Evolutionary conservation across 1,140 invertebrate genomes (phyloP).

Genomic region (Mycetomoellerius zeteki): DNA sequence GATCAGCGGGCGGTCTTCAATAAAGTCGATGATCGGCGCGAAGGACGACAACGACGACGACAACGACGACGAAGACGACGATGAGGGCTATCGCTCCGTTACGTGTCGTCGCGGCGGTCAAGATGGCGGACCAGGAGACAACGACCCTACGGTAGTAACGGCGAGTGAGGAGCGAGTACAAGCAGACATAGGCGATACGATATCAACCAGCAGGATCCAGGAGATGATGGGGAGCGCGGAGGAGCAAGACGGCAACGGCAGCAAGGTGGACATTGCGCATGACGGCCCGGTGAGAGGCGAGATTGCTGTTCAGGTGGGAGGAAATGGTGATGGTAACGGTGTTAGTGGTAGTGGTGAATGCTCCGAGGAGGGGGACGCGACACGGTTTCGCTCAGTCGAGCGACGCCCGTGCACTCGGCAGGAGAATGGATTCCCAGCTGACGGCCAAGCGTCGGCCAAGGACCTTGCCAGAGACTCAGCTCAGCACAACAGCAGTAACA

Average conservation of each 20-base stretch:
- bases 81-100: slow-evolving; percentile 53
- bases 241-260: slow-evolving; percentile 36
- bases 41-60: slow-evolving; percentile 21
- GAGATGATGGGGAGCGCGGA: slow-evolving; percentile 79
- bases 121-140: slow-evolving; percentile 58
- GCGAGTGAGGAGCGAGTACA: slow-evolving; percentile 75
- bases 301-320: slow-evolving; percentile 84
- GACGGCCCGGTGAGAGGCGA: slow-evolving; percentile 85
- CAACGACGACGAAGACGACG: slow-evolving; percentile 35
- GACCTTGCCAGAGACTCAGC: slow-evolving; percentile 67
- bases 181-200: slow-evolving; percentile 74
- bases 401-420: slow-evolving; percentile 83
- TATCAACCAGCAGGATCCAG: slow-evolving; percentile 79
- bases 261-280: slow-evolving; percentile 72
- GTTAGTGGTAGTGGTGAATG: slow-evolving; percentile 85
- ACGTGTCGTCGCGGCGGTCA: slow-evolving; percentile 37
- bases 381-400: slow-evolving; percentile 85
- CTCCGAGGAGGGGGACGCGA: slow-evolving; percentile 86
- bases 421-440: slow-evolving; percentile 82
- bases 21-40: not conserved
- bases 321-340: slow-evolving; percentile 86
- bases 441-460: slow-evolving; percentile 60
- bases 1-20: slow-evolving; percentile 11
- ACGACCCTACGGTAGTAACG: slow-evolving; percentile 56
- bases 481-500: slow-evolving; percentile 31